These are phyloP conservation scores for Linyphia triangularis DNA, from an alignment of 2,888 invertebrate genomes.

Conservation along the genomic window DNA sequence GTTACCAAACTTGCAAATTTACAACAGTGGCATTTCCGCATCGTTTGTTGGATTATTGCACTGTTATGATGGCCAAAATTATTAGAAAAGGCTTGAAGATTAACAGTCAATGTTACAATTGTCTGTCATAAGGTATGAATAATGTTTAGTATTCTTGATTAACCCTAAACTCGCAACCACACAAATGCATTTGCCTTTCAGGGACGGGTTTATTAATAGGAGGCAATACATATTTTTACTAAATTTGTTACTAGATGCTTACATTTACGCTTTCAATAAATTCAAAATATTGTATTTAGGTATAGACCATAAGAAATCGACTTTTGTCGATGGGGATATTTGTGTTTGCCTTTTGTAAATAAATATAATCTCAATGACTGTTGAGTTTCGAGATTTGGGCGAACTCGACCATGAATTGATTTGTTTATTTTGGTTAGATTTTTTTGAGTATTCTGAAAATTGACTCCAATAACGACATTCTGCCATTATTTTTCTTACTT, in stretches of 20 bases:
- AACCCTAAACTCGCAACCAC: constrained; percentile 40
- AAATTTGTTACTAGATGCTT: neutral
- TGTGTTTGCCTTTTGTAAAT: neutral
- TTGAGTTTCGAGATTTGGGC: neutral
- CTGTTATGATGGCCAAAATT: constrained; percentile 4
- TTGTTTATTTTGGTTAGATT: constrained; percentile 1
- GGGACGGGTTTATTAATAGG: neutral
- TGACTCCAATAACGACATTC: no score
- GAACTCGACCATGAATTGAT: neutral
- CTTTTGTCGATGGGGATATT: no score
- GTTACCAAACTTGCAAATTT: constrained; percentile 27
- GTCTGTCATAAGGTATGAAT: constrained; percentile 38
- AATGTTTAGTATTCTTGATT: constrained; percentile 30
- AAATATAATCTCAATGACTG: neutral
- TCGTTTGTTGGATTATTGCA: constrained; percentile 39
- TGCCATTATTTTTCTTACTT: no score
- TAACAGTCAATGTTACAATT: constrained; percentile 8
- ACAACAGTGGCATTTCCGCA: constrained; percentile 62
- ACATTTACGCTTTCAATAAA: neutral
- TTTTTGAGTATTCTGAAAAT: no score
- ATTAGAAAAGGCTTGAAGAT: constrained; percentile 1
- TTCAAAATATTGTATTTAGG: neutral
- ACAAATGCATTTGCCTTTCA: constrained; percentile 6
- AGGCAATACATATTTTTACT: neutral
- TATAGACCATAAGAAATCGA: no score